Conservation (phyloP, 2,888 invertebrate species). For the Alentia gelatinosa region DNA sequence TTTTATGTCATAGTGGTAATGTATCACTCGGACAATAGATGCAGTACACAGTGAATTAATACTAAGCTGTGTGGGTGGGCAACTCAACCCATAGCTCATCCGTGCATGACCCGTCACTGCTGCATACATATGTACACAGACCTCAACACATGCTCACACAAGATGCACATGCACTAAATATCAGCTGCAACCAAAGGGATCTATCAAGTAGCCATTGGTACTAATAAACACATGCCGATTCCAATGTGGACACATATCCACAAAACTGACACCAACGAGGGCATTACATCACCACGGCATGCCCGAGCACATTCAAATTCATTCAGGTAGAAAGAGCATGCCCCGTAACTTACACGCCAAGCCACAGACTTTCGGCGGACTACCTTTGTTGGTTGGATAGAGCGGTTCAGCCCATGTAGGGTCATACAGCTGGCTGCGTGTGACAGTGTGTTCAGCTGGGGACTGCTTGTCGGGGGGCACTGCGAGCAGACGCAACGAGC, state of each 20-base stretch:
- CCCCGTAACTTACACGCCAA: slow-evolving; percentile 33
- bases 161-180: no score
- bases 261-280: background rate
- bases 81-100: no score
- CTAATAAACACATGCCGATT: background rate
- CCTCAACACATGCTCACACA: no score
- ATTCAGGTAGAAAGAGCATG: background rate
- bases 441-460: slow-evolving; percentile 7
- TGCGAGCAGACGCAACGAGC: background rate
- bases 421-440: slow-evolving; percentile 47
- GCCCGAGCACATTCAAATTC: no score
- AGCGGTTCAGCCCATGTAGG: background rate
- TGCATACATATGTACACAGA: no score
- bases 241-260: background rate
- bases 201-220: no score
- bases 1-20: no score
- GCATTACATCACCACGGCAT: background rate
- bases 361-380: slow-evolving; percentile 14
- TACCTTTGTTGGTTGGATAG: background rate
- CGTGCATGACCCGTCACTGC: no score
- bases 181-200: no score
- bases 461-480: background rate
- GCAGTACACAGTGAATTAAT: no score
- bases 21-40: no score
- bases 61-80: no score